A percentile compares a stretch with the other conserved stretches of the same genome.
These are phyloP conservation scores for Ascaphus truei DNA, from an alignment of 2,113 vertebrate genomes.

Conservation along the genomic window DNA sequence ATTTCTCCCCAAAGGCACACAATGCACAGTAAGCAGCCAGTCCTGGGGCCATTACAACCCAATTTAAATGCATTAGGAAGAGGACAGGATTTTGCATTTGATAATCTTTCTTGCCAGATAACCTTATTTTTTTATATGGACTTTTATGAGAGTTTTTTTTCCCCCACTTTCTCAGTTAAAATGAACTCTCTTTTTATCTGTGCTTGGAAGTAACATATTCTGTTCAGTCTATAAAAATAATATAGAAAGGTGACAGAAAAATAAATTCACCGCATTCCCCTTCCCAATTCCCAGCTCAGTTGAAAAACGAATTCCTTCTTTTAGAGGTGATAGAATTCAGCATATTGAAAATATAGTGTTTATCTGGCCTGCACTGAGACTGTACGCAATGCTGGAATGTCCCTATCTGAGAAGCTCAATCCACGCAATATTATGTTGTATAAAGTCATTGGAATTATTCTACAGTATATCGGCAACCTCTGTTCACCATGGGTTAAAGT, in stretches of 20 bases:
- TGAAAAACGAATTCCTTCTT: background rate
- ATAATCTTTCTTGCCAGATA: conserved; percentile 1
- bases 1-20: background rate
- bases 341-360: no score
- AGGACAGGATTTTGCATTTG: background rate
- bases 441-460: no score
- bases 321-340: no score
- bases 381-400: no score
- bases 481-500: no score
- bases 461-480: no score
- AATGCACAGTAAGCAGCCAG: background rate
- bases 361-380: no score
- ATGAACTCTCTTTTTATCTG: background rate
- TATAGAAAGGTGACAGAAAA: no score
- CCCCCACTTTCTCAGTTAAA: background rate
- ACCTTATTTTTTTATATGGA: background rate
- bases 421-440: no score
- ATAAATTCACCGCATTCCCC: no score
- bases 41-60: background rate
- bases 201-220: background rate
- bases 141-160: conserved; percentile 1
- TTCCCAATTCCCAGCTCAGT: no score
- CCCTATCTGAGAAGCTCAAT: no score
- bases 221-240: background rate
- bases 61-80: conserved; percentile 24